Base-by-base conservation (phyloP, 30 jellyfish, hydroid and myxozoan species). In the Catostylus mosaicus region DNA sequence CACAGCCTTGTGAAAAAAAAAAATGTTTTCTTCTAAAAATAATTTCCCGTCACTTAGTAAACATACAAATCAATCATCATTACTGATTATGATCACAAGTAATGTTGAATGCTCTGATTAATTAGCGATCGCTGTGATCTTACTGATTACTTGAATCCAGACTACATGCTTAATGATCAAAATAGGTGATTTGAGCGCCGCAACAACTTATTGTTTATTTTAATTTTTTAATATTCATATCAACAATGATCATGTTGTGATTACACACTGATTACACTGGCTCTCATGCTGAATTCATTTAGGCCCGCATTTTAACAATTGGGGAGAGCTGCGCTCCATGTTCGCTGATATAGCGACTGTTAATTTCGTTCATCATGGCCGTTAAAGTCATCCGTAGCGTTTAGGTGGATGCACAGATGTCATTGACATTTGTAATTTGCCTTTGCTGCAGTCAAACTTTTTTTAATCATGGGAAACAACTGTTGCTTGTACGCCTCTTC, bases 401-500 rank as follows among this genome's bases (percentile, higher is more conserved):
- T 14, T 74, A 74, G 75, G 75, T 62, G 34, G 24, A 46, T 26
- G 62, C 75, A 74, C 85, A 74, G 85, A 74, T 52, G 85, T 36
- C 85, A 12, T 35, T 74, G 85, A 45, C 75, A 29, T 48, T 36
- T 27, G 73, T 38, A 74, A 9, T 43, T 74, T 74, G 85, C 70
- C 56, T 50, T 74, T 35, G 75, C 54, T 74, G 75, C 72, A 74
- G 75, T 59, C 85, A 51, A 62, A 77, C 88, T 77, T 66, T 80
- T 29, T 29, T 83, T 36, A 30, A 62, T 27, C 78, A 91, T 91
- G 98, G 98, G 98, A 59, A 91, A 91, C 89, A 84, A 77, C 82
- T 91, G 98, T 67, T 91, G 98, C 47, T 27, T 75, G 37, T 93
- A 91, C 83, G 89, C 96, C 26, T 91, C 98, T 45, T 75, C 94